Base-by-base conservation (phyloP, 30 jellyfish, hydroid and myxozoan genomes). In the Hydractinia symbiolongicarpus region DNA sequence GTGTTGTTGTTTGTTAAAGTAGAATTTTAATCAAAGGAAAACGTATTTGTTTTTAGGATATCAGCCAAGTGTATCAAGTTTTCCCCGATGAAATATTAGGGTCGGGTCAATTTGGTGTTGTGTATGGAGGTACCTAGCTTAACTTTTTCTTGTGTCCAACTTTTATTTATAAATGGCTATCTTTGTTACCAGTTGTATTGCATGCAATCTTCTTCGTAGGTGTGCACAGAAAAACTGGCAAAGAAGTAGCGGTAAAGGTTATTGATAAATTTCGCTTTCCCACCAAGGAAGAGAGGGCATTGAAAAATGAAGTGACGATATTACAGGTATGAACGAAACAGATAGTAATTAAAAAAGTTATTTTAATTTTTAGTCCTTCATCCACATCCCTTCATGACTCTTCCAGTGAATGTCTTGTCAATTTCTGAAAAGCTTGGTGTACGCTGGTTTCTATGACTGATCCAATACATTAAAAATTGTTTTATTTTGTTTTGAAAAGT, bases 101-200 rank as follows among this genome's bases (percentile, higher is more conserved):
- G 15, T 93, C 98, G 6, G 98, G 98, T 40, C 98, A 93, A 66
- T 93, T 93, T 67, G 98, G 98, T 14, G 96, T 93, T 54, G 98
- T 93, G 51, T 93, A 93, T 82, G 98, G 98, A 21, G 98, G 95
- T 87, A 81, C 4, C 64, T 21, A 19, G 8, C 40, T 19, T 71
- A 0, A 0, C 1, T 21, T 21, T 67, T 13, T 21, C 21, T 15
- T 2, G 11, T 4, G 21, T 15, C 69, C 15, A 58, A 30, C 44
- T 16, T 20, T 19, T 72, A 4, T 8, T 30, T 50, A 1, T 58
- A 58, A 58, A 58, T 58, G 69, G 15, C 3, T 58, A 11, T 16
- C 69, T 11, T 11, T 58, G 69, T 11, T 11, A 13, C 17, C 19
- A 11, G 3, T 58, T 11, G 19, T 58, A 58, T 58, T 58, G 69